Conservation (phyloP, 37 sponge, comb jelly and placozoan species). For the Petrosia ficiformis region DNA sequence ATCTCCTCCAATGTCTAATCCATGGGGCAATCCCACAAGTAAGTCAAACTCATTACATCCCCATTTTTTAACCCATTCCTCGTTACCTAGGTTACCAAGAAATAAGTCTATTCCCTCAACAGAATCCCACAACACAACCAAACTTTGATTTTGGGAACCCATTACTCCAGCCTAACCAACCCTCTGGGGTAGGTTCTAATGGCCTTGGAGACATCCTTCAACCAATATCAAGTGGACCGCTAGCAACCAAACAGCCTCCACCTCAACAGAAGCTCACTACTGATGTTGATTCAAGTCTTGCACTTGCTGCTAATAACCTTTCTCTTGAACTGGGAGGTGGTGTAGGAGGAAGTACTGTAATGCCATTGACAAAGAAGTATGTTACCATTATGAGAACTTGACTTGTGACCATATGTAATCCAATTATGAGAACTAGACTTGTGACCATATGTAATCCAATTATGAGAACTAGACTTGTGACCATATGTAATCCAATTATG, state of each 20-base stretch:
- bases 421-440: too few relatives aligned
- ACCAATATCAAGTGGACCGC: slow-evolving; percentile 34
- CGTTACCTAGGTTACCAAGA: slow-evolving; percentile 42
- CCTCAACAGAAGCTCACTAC: slow-evolving; percentile 1
- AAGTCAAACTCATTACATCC: too few relatives aligned
- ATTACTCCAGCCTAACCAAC: background rate
- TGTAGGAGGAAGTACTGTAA: background rate
- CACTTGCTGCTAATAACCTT: slow-evolving; percentile 33
- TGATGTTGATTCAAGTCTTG: slow-evolving; percentile 49
- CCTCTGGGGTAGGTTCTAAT: background rate
- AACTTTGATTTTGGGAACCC: background rate
- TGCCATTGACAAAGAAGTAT: too few relatives aligned
- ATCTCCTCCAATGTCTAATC: slow-evolving; percentile 7
- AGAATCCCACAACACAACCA: background rate
- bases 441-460: too few relatives aligned
- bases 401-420: too few relatives aligned
- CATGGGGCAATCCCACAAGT: slow-evolving; percentile 22
- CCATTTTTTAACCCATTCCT: too few relatives aligned
- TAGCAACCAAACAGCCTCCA: slow-evolving; percentile 2
- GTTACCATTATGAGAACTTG: background rate
- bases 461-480: too few relatives aligned
- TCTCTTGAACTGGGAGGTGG: slow-evolving; percentile 7
- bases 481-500: too few relatives aligned
- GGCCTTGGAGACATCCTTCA: slow-evolving; percentile 42
- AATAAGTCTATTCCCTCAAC: slow-evolving; percentile 7